Base-by-base conservation (phyloP, 2,888 invertebrate species). In the Arctia plantaginis region DNA sequence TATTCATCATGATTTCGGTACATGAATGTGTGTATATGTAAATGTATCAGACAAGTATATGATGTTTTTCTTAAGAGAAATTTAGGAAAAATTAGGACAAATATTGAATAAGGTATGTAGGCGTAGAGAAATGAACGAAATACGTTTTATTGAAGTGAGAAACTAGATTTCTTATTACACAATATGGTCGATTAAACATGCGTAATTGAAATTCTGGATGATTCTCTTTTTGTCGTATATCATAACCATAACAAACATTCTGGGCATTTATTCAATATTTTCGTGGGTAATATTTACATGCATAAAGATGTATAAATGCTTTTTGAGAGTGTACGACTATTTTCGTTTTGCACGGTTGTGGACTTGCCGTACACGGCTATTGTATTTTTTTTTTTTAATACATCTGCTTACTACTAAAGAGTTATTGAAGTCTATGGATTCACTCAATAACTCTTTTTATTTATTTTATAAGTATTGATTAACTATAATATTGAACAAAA, bases 1-100 rank as follows among this genome's bases (percentile, higher is more conserved):
- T 82, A 89, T 89, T 87, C 85, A 89, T 88, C 72, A 80, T 77
- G 72, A 81, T 82, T 88, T 89, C 81, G 82, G 86, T 80, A 79
- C 82, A 81, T 74, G 77, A 76, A 76, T 77, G 77, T 80, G 62
- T 77, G 75, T 82, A 78, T 80, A 82, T 79, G 81, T 77, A 81
- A 78, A 82, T 84, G 79, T 78, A 80, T 75, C 73, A 70, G 71
- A 79, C 78, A 82, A 77, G 75, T 82, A 78, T 80, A 62, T 47
- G 33, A 62, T 41, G 18, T 66, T 69, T 44, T 69, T 62, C 30
- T 71, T 69, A 18, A 72, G 82, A 80, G 84, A 84, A 83, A 84
- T 82, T 82, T n/a, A n/a, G n/a, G n/a, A n/a, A n/a, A n/a, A n/a
- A n/a, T 77, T 75, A 72, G 75, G 73, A 66, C 77, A 77, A 77